Percentiles rank a stretch among this genome's conserved stretches.
Conservation (phyloP, 1,140 invertebrate species). For the Ptiloglossa arizonensis region DNA sequence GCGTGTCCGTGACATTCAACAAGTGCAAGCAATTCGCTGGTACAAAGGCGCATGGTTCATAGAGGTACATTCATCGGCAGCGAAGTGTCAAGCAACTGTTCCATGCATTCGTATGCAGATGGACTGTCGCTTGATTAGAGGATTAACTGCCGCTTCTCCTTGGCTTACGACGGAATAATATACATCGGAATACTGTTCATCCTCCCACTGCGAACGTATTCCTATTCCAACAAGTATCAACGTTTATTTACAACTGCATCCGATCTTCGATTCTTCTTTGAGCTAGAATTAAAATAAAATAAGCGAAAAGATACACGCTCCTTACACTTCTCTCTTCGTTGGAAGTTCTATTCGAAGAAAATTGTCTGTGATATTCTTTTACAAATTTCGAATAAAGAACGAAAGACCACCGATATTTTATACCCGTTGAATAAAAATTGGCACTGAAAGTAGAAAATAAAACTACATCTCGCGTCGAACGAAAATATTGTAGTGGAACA, state of each 20-base stretch:
- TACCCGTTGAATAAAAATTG: too few relatives aligned
- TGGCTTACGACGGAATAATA: conserved; percentile 4
- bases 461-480: too few relatives aligned
- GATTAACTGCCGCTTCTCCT: conserved; percentile 49
- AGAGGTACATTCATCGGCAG: conserved; percentile 1
- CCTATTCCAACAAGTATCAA: neutral
- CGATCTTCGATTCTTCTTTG: too few relatives aligned
- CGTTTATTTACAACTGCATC: neutral
- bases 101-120: conserved; percentile 58
- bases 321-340: too few relatives aligned
- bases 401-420: too few relatives aligned
- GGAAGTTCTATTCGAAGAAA: too few relatives aligned
- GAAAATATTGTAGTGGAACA: too few relatives aligned
- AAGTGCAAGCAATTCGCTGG: conserved; percentile 26
- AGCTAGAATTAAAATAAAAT: too few relatives aligned
- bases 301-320: too few relatives aligned
- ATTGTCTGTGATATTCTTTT: too few relatives aligned
- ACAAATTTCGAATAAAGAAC: too few relatives aligned
- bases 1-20: conserved; percentile 15
- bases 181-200: neutral
- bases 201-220: neutral
- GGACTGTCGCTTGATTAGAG: conserved; percentile 56
- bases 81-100: conserved; percentile 22
- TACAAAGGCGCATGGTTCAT: conserved; percentile 26
- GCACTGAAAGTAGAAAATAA: too few relatives aligned